These are phyloP conservation scores for Andrena flavipes DNA, from an alignment of 2,888 invertebrate species.

Conservation along the genomic window DNA sequence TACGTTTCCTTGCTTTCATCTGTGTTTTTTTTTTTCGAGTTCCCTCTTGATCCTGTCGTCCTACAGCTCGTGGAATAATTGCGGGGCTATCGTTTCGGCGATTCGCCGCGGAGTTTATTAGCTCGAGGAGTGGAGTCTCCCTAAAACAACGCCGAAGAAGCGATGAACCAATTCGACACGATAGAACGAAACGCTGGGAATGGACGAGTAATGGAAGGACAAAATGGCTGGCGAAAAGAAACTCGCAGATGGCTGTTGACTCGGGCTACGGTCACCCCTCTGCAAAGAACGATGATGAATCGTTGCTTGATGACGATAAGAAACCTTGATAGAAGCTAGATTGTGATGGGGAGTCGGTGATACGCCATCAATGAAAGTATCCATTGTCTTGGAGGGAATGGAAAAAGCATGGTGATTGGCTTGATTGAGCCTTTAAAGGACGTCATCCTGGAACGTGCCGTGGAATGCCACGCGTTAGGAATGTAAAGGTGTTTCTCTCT, in stretches of 20 bases:
- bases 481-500: too few relatives aligned
- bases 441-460: neutral
- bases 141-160: neutral
- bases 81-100: neutral
- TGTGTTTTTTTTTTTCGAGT: neutral
- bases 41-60: neutral
- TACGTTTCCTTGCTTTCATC: too few relatives aligned
- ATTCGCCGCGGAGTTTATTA: conserved; percentile 12
- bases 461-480: too few relatives aligned
- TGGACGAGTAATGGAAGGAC: conserved; percentile 29
- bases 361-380: conserved; percentile 28
- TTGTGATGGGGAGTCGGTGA: conserved; percentile 29
- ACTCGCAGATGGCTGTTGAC: conserved; percentile 40
- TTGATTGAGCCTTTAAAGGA: conserved; percentile 3
- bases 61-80: conserved; percentile 1
- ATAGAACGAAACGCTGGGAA: conserved; percentile 30
- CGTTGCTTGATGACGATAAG: conserved; percentile 76
- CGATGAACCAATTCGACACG: neutral
- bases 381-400: conserved; percentile 3
- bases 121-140: neutral
- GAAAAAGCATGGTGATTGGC: conserved; percentile 9
- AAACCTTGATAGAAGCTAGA: conserved; percentile 57
- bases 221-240: conserved; percentile 35
- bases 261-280: conserved; percentile 44
- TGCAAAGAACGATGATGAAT: conserved; percentile 78